Base-by-base conservation (phyloP, 2,797 vertebrate species). In the Manis crassicaudata region DNA sequence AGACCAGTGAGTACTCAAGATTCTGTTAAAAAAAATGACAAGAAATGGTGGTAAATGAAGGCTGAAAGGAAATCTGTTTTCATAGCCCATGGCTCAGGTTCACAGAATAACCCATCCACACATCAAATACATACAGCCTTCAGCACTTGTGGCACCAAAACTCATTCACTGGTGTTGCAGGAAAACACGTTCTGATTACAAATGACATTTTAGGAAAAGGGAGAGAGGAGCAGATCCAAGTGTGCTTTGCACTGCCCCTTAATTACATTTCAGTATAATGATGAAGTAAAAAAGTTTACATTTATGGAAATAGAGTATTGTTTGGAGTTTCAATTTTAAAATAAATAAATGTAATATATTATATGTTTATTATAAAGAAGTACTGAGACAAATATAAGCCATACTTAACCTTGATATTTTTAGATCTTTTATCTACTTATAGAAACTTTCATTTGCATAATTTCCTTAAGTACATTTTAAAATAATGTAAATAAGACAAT, bases 281-380 rank as follows among this genome's bases (percentile, higher is more conserved):
- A 29, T 79, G 10, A 63, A 67, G 29, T 29, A 67, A 72, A 67
- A 72, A 77, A 81, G 23, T 50, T 85, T n/a, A 7, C 32, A 90
- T 86, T 58, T 52, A 37, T 40, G 25, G 6, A 90, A 90, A 90
- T 46, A 88, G 92, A 94, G 3, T 27, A 52, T 52, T 83, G 43
- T 32, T 75, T 88, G 20, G 3, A 75, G 54, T 77, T 58, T 94
- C 14, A 75, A 50, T n/a, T 87, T 72, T 79, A 95, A 95, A 95
- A 56, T 72, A 90, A 95, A 76, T 63, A 14, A 43, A 91, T 58
- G 0, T 2, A 81, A 79, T 13, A 7, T 50, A 94, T 93, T 81
- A 46, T 65, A 75, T 1, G 62, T 81, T 67, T 58, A 81, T 63
- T 80, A 29, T 60, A 60, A 96, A 79, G 13, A 50, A 87, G 56